Conservation (phyloP, 2,797 vertebrate species). For the Sarcoramphus papa region DNA sequence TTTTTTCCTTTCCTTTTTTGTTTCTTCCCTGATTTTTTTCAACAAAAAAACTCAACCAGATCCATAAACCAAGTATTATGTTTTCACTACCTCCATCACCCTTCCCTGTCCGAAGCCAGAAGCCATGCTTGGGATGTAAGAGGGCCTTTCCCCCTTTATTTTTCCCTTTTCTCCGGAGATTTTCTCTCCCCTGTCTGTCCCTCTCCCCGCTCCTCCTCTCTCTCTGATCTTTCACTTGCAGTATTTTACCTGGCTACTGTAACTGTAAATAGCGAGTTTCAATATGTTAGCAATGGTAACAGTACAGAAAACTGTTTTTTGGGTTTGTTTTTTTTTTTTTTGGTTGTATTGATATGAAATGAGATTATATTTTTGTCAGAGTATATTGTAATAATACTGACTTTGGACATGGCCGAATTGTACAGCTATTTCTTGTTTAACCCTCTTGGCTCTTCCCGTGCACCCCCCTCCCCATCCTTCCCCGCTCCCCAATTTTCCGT, state of each 20-base stretch:
- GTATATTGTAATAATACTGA: slow-evolving; percentile 79
- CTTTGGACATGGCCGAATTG: slow-evolving; percentile 70
- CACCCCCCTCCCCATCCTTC: neutral
- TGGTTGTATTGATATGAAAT: slow-evolving; percentile 78
- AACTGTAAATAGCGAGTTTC: slow-evolving; percentile 74
- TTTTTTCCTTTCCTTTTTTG: neutral
- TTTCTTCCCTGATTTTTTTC: fast-evolving
- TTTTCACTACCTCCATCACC: neutral
- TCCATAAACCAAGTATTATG: neutral
- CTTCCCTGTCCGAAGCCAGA: neutral
- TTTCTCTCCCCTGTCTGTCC: neutral
- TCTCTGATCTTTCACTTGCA: slow-evolving; percentile 21
- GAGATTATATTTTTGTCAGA: slow-evolving; percentile 83
- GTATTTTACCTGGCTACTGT: slow-evolving; percentile 56
- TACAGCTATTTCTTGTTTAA: slow-evolving; percentile 57
- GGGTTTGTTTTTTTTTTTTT: neutral
- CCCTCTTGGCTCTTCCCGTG: neutral
- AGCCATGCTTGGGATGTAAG: neutral
- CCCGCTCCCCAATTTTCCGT: neutral
- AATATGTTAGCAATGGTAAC: slow-evolving; percentile 67
- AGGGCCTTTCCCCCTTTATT: neutral
- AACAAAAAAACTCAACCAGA: neutral
- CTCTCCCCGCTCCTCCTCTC: neutral
- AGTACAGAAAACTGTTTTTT: slow-evolving; percentile 69
- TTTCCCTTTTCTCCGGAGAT: neutral